These are phyloP conservation scores for Panorpa germanica DNA, from an alignment of 2,888 invertebrate species.

Conservation along the genomic window DNA sequence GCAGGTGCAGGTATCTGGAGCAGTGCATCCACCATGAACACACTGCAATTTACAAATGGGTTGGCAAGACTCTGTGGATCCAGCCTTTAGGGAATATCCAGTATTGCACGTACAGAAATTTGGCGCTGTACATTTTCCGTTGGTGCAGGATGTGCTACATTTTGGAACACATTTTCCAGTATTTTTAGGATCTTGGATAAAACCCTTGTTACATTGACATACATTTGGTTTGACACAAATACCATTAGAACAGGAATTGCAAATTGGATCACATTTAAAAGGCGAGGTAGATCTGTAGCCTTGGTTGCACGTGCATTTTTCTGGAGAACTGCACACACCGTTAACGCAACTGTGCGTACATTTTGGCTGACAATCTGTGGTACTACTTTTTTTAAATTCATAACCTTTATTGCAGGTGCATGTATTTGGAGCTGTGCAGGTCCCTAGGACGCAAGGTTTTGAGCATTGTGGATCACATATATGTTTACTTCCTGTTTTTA, in stretches of 20 bases:
- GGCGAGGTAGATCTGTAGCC: constrained; percentile 22
- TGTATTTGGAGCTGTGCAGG: constrained; percentile 17
- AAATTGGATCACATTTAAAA: constrained; percentile 19
- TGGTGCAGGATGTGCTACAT: constrained; percentile 18
- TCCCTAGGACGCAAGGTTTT: no score
- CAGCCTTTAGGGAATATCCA: constrained; percentile 14
- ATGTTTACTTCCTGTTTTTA: constrained; percentile 4
- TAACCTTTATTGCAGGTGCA: constrained; percentile 21
- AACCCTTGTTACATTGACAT: constrained; percentile 24
- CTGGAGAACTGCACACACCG: constrained; percentile 27
- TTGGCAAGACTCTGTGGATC: constrained; percentile 8
- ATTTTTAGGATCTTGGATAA: constrained; percentile 11
- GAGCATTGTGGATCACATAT: constrained; percentile 18
- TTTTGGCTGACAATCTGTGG: constrained; percentile 17
- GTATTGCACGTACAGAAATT: constrained; percentile 22
- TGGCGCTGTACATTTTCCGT: constrained; percentile 20
- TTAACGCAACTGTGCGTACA: constrained; percentile 19
- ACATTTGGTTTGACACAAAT: constrained; percentile 21
- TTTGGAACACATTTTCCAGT: constrained; percentile 15
- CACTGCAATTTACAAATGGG: constrained; percentile 17
- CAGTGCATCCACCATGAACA: constrained; percentile 14
- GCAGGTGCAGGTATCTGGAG: constrained; percentile 22
- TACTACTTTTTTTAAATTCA: no score
- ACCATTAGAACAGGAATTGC: constrained; percentile 22
- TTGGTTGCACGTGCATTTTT: constrained; percentile 26